Percentiles rank a stretch among this genome's conserved stretches.
phyloP scores from a whole-genome alignment of 2,797 vertebrate species.

The Erethizon dorsatum region DNA sequence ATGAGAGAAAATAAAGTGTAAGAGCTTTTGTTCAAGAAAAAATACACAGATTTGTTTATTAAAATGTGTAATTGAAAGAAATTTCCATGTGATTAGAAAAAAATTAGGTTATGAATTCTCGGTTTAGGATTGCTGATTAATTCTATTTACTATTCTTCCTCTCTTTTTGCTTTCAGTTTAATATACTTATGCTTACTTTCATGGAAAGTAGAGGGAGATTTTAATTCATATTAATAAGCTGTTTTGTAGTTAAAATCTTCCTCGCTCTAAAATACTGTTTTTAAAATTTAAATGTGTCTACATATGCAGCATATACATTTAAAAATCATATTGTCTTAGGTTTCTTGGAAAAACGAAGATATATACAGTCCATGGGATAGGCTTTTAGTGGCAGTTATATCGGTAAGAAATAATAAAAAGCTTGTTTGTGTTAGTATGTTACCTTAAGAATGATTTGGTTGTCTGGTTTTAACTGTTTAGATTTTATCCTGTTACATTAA shows the following conservation, averaged over 20 bases:
- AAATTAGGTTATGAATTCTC: constrained; percentile 14
- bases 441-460: constrained; percentile 10
- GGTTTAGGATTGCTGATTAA: not conserved
- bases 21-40: not conserved
- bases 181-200: not conserved
- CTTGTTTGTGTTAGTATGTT: not conserved
- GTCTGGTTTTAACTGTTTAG: not conserved
- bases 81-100: constrained; percentile 55
- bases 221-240: not conserved
- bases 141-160: not conserved
- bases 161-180: not conserved
- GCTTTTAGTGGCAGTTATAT: constrained; percentile 89
- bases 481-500: not conserved
- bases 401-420: constrained; percentile 85
- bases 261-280: not conserved
- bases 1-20: constrained; percentile 43
- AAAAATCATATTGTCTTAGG: constrained; percentile 79
- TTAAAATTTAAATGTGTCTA: not conserved
- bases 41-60: constrained; percentile 23
- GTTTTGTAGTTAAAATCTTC: not conserved
- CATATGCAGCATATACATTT: not conserved
- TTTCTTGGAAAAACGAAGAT: constrained; percentile 88
- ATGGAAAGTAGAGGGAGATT: not conserved
- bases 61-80: constrained; percentile 13
- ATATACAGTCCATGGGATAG: constrained; percentile 86